Evolutionary conservation across 2,888 invertebrate species (phyloP).

Genomic region (Eupsilia transversa): DNA sequence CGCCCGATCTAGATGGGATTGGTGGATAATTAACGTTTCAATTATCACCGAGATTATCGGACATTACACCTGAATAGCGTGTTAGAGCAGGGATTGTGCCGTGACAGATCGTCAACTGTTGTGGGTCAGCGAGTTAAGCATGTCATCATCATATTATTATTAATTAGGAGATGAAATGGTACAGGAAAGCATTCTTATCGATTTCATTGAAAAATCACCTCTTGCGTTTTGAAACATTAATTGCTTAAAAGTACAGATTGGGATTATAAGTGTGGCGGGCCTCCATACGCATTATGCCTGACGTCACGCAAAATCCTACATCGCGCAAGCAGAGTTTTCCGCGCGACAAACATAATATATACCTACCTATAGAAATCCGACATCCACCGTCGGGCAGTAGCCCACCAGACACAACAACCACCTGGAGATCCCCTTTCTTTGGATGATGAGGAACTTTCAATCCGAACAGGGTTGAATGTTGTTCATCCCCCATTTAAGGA

Average conservation of each 20-base stretch:
- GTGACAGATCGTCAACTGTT: constrained; percentile 42
- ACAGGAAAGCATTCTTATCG: neutral
- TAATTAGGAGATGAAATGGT: neutral
- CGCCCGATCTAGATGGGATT: constrained; percentile 32
- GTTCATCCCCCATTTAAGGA: too few species aligned
- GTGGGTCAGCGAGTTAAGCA: constrained; percentile 2
- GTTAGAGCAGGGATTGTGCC: constrained; percentile 13
- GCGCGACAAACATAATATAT: too few species aligned
- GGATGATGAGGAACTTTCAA: too few species aligned
- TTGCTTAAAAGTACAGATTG: neutral
- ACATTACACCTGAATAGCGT: constrained; percentile 28
- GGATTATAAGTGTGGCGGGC: neutral
- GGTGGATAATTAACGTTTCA: constrained; percentile 53
- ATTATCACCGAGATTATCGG: constrained; percentile 43
- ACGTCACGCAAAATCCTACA: too few species aligned
- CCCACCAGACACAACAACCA: too few species aligned
- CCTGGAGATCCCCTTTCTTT: too few species aligned
- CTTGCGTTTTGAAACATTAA: neutral
- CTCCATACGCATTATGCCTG: too few species aligned
- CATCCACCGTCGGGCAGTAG: too few species aligned
- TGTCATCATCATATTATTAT: neutral
- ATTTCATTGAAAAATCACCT: neutral
- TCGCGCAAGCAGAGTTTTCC: too few species aligned
- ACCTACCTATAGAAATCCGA: too few species aligned
- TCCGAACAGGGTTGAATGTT: too few species aligned